phyloP scores from a whole-genome alignment of 2,797 vertebrate species.

The Cynopterus sphinx region DNA sequence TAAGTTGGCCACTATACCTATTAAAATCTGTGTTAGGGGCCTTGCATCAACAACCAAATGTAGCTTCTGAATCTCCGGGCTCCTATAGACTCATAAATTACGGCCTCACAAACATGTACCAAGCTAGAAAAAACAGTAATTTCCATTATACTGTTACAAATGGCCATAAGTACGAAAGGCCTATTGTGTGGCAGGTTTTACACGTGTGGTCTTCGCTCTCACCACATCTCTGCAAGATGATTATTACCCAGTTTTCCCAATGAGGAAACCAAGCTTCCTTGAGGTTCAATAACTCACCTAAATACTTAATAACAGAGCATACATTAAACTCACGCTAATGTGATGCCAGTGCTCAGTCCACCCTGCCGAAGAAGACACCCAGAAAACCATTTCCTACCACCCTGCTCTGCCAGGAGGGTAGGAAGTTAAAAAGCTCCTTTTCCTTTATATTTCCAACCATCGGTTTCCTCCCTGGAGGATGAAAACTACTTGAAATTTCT shows the following conservation, averaged over 20 bases:
- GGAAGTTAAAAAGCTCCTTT: not conserved
- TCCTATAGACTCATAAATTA: not conserved
- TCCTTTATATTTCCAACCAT: not conserved
- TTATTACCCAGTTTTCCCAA: not conserved
- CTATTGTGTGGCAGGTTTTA: not conserved
- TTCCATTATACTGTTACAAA: slow-evolving; percentile 23
- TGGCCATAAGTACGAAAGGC: not conserved
- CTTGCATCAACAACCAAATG: not conserved
- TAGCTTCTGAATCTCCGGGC: not conserved
- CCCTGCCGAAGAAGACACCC: not conserved
- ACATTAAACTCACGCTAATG: not conserved
- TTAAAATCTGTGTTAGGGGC: not conserved
- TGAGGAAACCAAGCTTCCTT: not conserved
- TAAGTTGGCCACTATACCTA: not conserved
- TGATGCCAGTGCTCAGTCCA: not conserved
- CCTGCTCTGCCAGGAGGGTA: not conserved
- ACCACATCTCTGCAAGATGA: not conserved
- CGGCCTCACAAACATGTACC: not conserved
- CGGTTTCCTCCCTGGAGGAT: not conserved
- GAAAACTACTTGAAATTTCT: not conserved
- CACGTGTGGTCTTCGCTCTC: not conserved
- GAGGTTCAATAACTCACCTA: not conserved
- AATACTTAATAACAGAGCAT: not conserved
- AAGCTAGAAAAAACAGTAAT: not conserved
- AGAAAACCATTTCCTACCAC: not conserved